Evolutionary conservation across 2,888 invertebrate species (phyloP).

Genomic region (Volucella inflata): DNA sequence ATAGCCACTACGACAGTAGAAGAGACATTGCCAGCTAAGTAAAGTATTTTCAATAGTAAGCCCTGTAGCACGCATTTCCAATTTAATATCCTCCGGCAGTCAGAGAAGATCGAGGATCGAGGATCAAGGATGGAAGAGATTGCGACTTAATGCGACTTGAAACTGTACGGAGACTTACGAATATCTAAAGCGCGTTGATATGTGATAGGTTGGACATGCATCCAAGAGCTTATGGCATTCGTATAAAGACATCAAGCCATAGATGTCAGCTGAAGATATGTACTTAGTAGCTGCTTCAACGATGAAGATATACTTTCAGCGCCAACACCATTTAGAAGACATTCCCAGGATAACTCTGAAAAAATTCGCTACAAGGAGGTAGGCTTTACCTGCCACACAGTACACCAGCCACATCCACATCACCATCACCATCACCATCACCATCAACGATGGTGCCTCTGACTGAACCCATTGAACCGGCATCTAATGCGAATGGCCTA

Average conservation of each 20-base stretch:
- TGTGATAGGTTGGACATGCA: conserved; percentile 75
- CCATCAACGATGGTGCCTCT: conserved; percentile 4
- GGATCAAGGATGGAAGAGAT: conserved; percentile 35
- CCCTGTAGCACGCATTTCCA: conserved; percentile 74
- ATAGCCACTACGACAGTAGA: conserved; percentile 2
- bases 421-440: not conserved
- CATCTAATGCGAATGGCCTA: conserved; percentile 75
- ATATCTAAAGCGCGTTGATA: conserved; percentile 75
- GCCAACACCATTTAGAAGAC: conserved; percentile 75
- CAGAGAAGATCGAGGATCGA: not conserved
- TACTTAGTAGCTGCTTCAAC: conserved; percentile 72
- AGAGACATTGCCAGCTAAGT: not conserved
- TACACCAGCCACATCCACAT: too few species aligned
- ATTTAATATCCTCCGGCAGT: conserved; percentile 58
- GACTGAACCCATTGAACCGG: conserved; percentile 66
- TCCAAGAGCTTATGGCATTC: conserved; percentile 75
- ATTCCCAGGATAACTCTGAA: conserved; percentile 64
- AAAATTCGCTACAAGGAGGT: conserved; percentile 15
- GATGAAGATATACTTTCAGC: conserved; percentile 73
- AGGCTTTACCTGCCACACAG: conserved; percentile 9
- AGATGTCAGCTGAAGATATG: conserved; percentile 75
- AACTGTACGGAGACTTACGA: conserved; percentile 70
- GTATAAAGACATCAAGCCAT: conserved; percentile 75
- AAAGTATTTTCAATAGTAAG: conserved; percentile 62
- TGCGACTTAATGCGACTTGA: conserved; percentile 73